Evolutionary conservation across 2,113 vertebrate species (phyloP), one percentile per base, ranked within the genome.

Genomic region (Seriola dumerili): DNA sequence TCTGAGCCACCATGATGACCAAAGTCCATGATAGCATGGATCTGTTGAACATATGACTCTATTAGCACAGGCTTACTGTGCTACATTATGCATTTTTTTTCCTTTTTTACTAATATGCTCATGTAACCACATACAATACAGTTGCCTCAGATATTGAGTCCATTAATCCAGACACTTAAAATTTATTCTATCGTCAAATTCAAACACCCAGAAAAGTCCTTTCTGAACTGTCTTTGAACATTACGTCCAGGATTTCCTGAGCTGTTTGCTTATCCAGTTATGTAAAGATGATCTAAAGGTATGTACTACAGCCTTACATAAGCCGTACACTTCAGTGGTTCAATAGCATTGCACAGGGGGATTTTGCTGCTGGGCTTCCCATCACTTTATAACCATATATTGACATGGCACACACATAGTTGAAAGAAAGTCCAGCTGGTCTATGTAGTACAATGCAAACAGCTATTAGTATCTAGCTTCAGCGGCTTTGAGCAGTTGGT

Each of bases 341-440:
- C 55, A 77, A 64, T 68, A 76, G 57, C 29, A 44, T 63, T 77
- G 64, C 48, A 71, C 52, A 46, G 58, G 66, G 62, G 75, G 42
- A 52, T 81, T 76, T 70, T 64, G 65, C 81, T 73, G 57, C 72
- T 65, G 78, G 54, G 59, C 57, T 75, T 82, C 16, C n/a, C 57
- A 59, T 86, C n/a, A 50, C 50, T 82, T 67, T 61, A 46, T 67
- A 78, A 25, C 65, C 85, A 81, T 64, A 81, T 85, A 92, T 85
- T 88, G 81, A 88, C 81, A 72, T 87, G 80, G 13, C 69, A 76
- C 72, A 76, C 71, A 75, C 68, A 25, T 38, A 40, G 63, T 25
- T 63, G 34, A 85, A 59, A 59, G 36, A 58, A 69, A 61, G 25
- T 38, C 55, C 66, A 63, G 71, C 57, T 66, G 85, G 68, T 21